Base-by-base conservation (phyloP, 2,797 vertebrate genomes). In the Anabacerthia variegaticeps region DNA sequence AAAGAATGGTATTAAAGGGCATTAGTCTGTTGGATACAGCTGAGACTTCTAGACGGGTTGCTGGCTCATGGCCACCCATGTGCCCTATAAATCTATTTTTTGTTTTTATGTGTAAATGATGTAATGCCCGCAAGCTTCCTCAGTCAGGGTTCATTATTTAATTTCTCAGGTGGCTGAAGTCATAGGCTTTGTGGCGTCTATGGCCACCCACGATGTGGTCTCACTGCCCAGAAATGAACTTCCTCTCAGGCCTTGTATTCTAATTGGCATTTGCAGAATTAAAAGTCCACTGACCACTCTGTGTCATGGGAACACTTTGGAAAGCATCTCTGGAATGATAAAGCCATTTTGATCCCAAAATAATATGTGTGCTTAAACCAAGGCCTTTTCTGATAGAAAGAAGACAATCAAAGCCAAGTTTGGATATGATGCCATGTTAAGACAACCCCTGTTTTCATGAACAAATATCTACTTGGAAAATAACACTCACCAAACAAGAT, bases 141-240 rank as follows among this genome's bases (percentile, higher is more conserved):
- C 92, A 71, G 88, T 56, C 89, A 84, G 94, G 54, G 71, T 74
- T 96, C 89, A 54, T 77, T 93, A 92, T 82, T 96, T 85, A 92
- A 88, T 92, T 96, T 95, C 92, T 97, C 92, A 96, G 95, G 96
- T 97, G 96, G 88, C 93, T 95, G 91, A 88, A 88, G 85, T 84
- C 28, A 20, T 59, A 58, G 76, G 91, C 48, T 95, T 84, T 92
- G 80, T 87, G 89, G 95, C 9, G 28, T 94, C 85, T 67, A 4
- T 0, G 76, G 76, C 94, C 96, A 96, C 96, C 92, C 94, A 95
- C 74, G 8, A 65, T 14, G 75, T 77, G 63, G 14, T 92, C 67
- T 89, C 74, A 43, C 88, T 92, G 84, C 94, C 84, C 88, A 96
- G 93, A 96, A 96, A 92, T 78, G 39, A 95, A 95, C 92, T 96